Percentiles rank a stretch among this genome's conserved stretches.
Conservation (phyloP, 30 jellyfish, hydroid and myxozoan species). For the Cassiopea andromeda region DNA sequence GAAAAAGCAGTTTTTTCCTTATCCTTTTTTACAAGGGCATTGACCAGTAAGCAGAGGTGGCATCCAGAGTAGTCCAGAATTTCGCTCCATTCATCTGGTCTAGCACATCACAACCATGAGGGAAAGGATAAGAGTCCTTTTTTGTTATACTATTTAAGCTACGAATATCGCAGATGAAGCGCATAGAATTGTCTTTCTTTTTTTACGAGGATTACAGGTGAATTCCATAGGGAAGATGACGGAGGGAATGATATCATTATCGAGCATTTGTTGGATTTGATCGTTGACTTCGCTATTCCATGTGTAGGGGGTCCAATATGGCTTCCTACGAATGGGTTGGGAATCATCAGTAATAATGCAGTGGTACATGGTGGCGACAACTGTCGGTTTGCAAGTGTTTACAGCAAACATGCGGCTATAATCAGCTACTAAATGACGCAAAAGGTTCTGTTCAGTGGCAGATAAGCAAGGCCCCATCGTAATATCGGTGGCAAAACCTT, state of each 20-base stretch:
- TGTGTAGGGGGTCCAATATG: slow-evolving; percentile 31
- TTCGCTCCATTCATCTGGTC: slow-evolving; percentile 52
- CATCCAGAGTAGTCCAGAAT: slow-evolving; percentile 56
- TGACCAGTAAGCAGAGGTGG: slow-evolving; percentile 10
- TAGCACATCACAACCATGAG: slow-evolving; percentile 64
- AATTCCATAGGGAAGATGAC: slow-evolving; percentile 49
- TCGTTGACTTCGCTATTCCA: slow-evolving; percentile 37
- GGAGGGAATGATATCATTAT: slow-evolving; percentile 41
- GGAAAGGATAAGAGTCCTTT: slow-evolving; percentile 34
- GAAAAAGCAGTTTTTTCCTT: not conserved
- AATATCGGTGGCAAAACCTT: not conserved
- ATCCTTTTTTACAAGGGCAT: slow-evolving; percentile 28
- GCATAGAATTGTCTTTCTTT: slow-evolving; percentile 46
- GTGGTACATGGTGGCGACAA: slow-evolving; percentile 21
- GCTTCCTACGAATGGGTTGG: slow-evolving; percentile 21
- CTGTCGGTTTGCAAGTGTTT: not conserved
- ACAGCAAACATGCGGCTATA: not conserved
- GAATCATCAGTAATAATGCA: slow-evolving; percentile 20
- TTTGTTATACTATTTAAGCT: slow-evolving; percentile 40
- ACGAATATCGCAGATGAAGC: slow-evolving; percentile 58
- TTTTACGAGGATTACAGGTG: slow-evolving; percentile 50
- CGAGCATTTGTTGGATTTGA: slow-evolving; percentile 52
- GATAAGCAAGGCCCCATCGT: not conserved
- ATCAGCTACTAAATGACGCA: not conserved
- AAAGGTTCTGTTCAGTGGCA: not conserved